Conservation (phyloP, 2,797 vertebrate genomes). For the Enteromius radiatus region DNA sequence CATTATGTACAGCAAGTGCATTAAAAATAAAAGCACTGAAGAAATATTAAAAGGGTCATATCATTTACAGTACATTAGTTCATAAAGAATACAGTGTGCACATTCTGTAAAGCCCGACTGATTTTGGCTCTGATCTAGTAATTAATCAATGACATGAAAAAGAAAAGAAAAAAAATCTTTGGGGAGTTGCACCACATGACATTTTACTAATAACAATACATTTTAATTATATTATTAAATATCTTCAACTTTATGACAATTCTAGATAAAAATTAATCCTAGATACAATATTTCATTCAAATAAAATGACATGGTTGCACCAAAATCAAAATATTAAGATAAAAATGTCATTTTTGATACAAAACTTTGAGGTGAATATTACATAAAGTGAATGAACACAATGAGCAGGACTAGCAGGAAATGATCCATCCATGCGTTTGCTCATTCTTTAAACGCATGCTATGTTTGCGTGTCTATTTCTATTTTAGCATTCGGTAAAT, state of each 20-base stretch:
- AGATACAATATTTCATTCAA: background rate
- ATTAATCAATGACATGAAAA: background rate
- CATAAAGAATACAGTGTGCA: constrained; percentile 5
- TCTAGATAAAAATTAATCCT: background rate
- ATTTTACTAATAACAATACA: background rate
- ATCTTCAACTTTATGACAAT: background rate
- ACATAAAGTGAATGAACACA: background rate
- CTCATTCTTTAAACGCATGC: constrained; percentile 19
- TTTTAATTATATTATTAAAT: background rate
- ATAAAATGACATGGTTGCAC: background rate
- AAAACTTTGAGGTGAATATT: constrained; percentile 1
- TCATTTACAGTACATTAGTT: constrained; percentile 4
- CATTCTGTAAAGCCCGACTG: constrained; percentile 29
- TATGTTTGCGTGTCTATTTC: background rate
- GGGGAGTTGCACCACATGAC: background rate
- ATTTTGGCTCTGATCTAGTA: constrained; percentile 12
- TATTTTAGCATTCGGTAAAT: background rate
- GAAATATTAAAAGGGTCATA: constrained; percentile 21
- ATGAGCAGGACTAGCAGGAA: constrained; percentile 6
- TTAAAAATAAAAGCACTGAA: constrained; percentile 45
- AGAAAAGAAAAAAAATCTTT: background rate
- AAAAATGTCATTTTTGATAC: background rate
- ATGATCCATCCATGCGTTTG: background rate
- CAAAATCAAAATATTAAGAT: background rate
- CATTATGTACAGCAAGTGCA: constrained; percentile 55